These are phyloP conservation scores for Melieria crassipennis DNA, from an alignment of 2,888 invertebrate genomes.

Conservation along the genomic window DNA sequence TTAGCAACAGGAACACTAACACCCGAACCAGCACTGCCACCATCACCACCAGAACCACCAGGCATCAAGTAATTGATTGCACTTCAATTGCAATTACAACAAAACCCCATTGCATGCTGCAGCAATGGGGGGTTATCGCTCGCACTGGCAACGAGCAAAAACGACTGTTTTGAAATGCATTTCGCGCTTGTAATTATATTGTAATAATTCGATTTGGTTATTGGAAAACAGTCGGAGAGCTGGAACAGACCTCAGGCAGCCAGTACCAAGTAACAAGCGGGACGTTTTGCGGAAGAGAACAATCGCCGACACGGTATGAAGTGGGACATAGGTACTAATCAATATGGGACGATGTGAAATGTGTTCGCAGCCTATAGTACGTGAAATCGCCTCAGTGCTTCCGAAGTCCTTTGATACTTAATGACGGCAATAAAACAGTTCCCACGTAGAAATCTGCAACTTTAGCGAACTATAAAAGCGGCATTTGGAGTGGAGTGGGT, in stretches of 20 bases:
- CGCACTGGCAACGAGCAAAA: background rate
- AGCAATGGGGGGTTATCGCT: conserved; percentile 43
- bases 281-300: no score
- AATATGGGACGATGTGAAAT: no score
- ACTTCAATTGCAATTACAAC: conserved; percentile 57
- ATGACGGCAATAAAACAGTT: conserved; percentile 45
- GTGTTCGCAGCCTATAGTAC: no score
- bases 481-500: conserved; percentile 4
- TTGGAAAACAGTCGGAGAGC: conserved; percentile 41
- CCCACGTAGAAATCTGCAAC: conserved; percentile 41
- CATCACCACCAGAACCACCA: conserved; percentile 53
- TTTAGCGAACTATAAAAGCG: conserved; percentile 29
- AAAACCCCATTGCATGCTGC: conserved; percentile 48
- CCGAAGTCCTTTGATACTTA: conserved; percentile 20
- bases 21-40: conserved; percentile 12
- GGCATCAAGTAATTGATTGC: conserved; percentile 61
- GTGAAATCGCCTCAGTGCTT: no score
- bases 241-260: no score
- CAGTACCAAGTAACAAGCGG: no score
- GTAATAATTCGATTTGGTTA: conserved; percentile 48
- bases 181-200: conserved; percentile 50
- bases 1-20: conserved; percentile 18
- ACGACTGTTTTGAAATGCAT: conserved; percentile 19
- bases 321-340: no score
- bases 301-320: no score